A percentile compares a stretch with the other conserved stretches of the same genome.
These are phyloP conservation scores for Gryllus bimaculatus DNA, from an alignment of 1,140 invertebrate species.

Conservation along the genomic window DNA sequence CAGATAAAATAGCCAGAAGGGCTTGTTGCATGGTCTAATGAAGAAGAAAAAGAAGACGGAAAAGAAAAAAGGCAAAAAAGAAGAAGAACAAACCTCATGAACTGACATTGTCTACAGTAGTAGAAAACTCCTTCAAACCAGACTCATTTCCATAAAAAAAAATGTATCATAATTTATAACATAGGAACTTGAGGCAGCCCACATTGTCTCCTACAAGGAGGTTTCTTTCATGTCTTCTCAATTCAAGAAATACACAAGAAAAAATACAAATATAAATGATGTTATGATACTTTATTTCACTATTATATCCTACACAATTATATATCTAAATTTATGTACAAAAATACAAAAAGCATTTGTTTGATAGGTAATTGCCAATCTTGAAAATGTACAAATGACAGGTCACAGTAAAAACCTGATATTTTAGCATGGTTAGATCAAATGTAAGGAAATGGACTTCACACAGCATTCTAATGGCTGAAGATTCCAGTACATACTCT, in stretches of 20 bases:
- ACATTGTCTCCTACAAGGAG: too few relatives aligned
- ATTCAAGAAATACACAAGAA: background rate
- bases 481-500: background rate
- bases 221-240: too few relatives aligned
- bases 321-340: background rate
- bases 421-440: background rate
- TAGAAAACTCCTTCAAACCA: too few relatives aligned
- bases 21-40: too few relatives aligned
- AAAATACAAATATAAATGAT: background rate
- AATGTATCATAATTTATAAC: too few relatives aligned
- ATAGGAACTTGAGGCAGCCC: too few relatives aligned
- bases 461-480: background rate
- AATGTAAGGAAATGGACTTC: background rate
- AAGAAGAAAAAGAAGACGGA: too few relatives aligned
- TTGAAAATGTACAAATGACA: background rate
- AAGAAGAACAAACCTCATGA: too few relatives aligned
- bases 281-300: background rate
- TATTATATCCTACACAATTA: background rate
- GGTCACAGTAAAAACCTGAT: background rate
- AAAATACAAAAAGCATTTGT: conserved; percentile 2
- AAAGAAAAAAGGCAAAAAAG: too few relatives aligned
- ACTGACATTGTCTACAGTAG: too few relatives aligned
- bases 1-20: too few relatives aligned
- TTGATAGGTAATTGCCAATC: background rate
- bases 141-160: too few relatives aligned